Percentiles rank a stretch among this genome's conserved stretches.
Evolutionary conservation across 2,113 vertebrate species (phyloP).

Genomic region (Camelus dromedarius): DNA sequence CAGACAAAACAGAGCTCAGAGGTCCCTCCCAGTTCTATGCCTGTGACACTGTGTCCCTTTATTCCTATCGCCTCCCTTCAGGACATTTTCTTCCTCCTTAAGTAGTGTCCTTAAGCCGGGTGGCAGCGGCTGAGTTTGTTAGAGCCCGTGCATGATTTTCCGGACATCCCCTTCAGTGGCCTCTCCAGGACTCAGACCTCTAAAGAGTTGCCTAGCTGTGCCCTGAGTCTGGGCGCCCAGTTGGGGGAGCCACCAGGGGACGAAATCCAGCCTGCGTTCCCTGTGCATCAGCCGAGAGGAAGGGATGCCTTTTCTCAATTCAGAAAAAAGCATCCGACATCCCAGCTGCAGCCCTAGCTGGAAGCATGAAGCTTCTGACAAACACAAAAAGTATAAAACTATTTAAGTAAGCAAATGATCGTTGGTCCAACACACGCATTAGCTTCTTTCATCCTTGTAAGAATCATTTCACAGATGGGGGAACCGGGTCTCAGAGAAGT

Average conservation of each 20-base stretch:
- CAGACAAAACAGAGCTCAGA: background rate
- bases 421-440: background rate
- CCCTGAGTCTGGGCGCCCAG: background rate
- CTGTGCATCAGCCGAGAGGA: background rate
- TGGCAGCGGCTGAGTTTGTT: background rate
- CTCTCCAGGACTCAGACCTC: background rate
- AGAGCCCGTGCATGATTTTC: background rate
- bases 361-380: background rate
- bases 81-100: background rate
- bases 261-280: background rate
- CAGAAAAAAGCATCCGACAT: background rate
- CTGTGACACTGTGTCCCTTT: background rate
- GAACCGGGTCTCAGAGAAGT: no score
- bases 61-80: background rate
- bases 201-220: rapidly evolving
- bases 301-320: background rate
- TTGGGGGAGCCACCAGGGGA: background rate
- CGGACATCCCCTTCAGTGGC: background rate
- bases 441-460: no score
- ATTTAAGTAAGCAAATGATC: background rate
- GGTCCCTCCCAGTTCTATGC: no score
- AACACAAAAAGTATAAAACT: background rate
- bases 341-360: background rate
- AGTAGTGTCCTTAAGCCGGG: background rate
- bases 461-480: no score